phyloP scores from a whole-genome alignment of 2,888 invertebrate species.

The Trachelus stipa region DNA sequence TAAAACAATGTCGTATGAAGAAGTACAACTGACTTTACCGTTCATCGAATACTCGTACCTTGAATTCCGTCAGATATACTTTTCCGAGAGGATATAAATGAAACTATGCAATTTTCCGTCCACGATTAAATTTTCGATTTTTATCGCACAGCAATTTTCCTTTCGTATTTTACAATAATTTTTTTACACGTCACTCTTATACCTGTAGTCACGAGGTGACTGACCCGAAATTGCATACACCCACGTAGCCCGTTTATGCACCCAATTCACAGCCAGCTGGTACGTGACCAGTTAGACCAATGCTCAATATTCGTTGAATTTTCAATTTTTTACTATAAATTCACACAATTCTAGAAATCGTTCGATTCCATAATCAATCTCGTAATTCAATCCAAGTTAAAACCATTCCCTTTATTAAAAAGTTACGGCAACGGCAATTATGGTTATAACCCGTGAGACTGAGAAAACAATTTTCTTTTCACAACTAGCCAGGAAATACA shows the following conservation, averaged over 20 bases:
- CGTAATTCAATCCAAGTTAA: background rate
- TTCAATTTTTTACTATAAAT: slow-evolving; percentile 33
- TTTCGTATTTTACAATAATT: too few species aligned
- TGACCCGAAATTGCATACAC: slow-evolving; percentile 45
- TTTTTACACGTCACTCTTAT: too few species aligned
- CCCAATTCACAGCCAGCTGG: slow-evolving; percentile 46
- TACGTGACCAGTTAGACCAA: slow-evolving; percentile 48
- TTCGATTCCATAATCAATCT: slow-evolving; percentile 14
- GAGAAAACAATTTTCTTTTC: background rate
- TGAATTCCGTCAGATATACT: background rate
- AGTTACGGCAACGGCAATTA: background rate
- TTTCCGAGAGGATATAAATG: background rate
- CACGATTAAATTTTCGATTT: background rate
- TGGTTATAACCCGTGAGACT: background rate
- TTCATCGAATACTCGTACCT: background rate
- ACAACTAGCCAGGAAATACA: background rate
- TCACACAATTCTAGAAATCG: slow-evolving; percentile 31
- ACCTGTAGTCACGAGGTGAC: background rate
- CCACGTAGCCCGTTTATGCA: slow-evolving; percentile 52
- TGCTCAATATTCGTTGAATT: slow-evolving; percentile 39
- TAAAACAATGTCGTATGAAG: background rate
- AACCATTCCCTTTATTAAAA: background rate
- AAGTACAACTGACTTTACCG: background rate
- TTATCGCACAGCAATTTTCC: background rate
- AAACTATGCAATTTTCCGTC: background rate